These are phyloP conservation scores for Urocitellus parryii DNA, from an alignment of 2,113 vertebrate genomes.

Conservation along the genomic window DNA sequence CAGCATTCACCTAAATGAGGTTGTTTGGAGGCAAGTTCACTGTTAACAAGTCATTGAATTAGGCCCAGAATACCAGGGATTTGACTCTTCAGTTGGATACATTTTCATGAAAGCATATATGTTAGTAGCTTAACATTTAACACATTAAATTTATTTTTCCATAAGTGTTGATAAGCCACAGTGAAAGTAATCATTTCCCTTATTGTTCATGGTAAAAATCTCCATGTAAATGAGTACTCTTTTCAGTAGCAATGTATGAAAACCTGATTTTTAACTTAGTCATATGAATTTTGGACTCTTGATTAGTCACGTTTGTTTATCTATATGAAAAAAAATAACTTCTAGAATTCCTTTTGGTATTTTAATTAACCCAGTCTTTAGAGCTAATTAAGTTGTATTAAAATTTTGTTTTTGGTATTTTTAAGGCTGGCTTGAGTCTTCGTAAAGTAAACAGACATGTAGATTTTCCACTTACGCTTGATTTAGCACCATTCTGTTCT, in stretches of 20 bases:
- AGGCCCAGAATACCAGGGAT: background rate
- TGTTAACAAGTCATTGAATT: background rate
- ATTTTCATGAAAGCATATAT: background rate
- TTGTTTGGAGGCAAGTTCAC: background rate
- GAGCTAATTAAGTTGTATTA: conserved; percentile 21
- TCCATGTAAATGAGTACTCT: background rate
- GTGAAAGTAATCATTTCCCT: conserved; percentile 5
- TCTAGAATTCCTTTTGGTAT: conserved; percentile 37
- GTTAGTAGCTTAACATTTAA: conserved; percentile 24
- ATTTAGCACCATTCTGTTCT: conserved; percentile 97
- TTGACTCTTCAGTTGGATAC: background rate
- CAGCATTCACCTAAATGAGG: background rate
- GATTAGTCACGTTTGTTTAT: conserved; percentile 42
- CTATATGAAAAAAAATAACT: conserved; percentile 26
- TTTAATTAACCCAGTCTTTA: conserved; percentile 56
- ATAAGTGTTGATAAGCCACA: conserved; percentile 26
- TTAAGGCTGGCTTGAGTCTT: conserved; percentile 95
- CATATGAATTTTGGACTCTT: background rate
- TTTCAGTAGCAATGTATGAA: conserved; percentile 49
- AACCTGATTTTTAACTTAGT: conserved; percentile 50
- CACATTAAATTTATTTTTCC: conserved; percentile 46
- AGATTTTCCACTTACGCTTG: conserved; percentile 95
- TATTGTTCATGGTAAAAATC: conserved; percentile 46
- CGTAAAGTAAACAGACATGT: conserved; percentile 98
- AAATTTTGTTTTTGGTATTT: conserved; percentile 52